Conservation (phyloP, 64 coral and sea anemone species). For the Montipora sp. region DNA sequence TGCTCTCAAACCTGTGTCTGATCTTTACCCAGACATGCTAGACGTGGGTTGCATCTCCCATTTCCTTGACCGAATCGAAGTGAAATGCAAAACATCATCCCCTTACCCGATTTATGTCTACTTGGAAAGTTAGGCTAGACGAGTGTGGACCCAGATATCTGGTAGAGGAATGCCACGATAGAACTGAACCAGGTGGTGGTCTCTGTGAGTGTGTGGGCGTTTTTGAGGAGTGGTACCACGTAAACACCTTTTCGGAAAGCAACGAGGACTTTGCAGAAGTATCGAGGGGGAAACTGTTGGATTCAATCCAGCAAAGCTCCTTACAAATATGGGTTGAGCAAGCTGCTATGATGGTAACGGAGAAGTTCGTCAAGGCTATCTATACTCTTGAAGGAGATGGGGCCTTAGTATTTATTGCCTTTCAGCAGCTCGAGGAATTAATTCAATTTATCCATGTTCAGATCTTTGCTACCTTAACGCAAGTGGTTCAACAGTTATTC, state of each 20-base stretch:
- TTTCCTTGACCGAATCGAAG: constrained; percentile 1
- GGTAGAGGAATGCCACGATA: constrained; percentile 9
- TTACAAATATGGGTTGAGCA: not conserved
- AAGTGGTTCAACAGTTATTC: not conserved
- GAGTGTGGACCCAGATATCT: not conserved
- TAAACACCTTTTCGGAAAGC: not conserved
- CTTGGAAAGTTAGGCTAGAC: not conserved
- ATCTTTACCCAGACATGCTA: not conserved
- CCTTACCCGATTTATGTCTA: not conserved
- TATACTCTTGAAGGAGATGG: not conserved
- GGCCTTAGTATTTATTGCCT: not conserved
- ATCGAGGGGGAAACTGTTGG: not conserved
- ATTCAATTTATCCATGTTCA: not conserved
- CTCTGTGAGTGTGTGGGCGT: constrained; percentile 4
- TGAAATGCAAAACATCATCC: not conserved
- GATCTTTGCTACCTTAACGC: not conserved
- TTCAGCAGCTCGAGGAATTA: not conserved
- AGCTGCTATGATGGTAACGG: not conserved
- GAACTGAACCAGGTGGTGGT: constrained; percentile 1
- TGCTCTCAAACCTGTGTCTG: not conserved
- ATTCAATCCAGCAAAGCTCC: not conserved
- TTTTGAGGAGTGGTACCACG: not conserved
- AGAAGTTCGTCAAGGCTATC: constrained; percentile 18
- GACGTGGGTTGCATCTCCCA: not conserved
- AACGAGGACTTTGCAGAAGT: not conserved